Percentiles rank a stretch among this genome's conserved stretches.
phyloP scores from a whole-genome alignment of 2,797 vertebrate species.

The Thunnus albacares region DNA sequence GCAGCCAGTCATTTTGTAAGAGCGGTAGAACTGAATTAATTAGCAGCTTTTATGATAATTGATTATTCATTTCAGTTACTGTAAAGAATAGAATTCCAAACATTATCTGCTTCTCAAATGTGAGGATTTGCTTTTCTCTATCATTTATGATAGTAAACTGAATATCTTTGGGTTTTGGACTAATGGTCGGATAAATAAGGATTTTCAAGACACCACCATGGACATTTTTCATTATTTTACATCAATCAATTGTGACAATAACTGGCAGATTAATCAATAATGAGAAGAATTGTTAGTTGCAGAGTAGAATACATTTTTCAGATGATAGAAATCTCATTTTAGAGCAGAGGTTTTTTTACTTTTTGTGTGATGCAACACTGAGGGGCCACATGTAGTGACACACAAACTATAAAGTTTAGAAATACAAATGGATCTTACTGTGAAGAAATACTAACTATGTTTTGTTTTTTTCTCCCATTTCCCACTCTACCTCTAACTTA shows the following conservation, averaged over 20 bases:
- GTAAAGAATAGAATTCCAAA: no score
- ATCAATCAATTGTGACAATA: no score
- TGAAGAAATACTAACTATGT: slow-evolving; percentile 10
- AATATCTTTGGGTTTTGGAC: no score
- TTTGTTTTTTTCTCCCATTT: slow-evolving; percentile 1
- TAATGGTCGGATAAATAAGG: no score
- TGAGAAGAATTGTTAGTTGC: background rate
- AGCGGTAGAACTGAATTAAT: background rate
- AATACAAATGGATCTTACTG: slow-evolving; percentile 12
- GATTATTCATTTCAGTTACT: no score
- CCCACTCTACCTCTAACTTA: slow-evolving; percentile 5
- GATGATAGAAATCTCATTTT: background rate
- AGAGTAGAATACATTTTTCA: background rate
- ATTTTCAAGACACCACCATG: no score
- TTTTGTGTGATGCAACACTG: background rate
- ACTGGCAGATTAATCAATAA: background rate
- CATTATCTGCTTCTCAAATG: no score
- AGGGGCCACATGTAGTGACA: slow-evolving; percentile 4
- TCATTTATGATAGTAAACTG: no score
- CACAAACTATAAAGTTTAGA: slow-evolving; percentile 9
- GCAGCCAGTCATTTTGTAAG: background rate
- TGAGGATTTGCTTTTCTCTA: no score
- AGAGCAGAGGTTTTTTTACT: background rate
- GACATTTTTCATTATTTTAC: background rate
- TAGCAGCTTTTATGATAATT: no score